These are phyloP conservation scores for Thamnophis elegans DNA, from an alignment of 2,797 vertebrate genomes.

Conservation along the genomic window DNA sequence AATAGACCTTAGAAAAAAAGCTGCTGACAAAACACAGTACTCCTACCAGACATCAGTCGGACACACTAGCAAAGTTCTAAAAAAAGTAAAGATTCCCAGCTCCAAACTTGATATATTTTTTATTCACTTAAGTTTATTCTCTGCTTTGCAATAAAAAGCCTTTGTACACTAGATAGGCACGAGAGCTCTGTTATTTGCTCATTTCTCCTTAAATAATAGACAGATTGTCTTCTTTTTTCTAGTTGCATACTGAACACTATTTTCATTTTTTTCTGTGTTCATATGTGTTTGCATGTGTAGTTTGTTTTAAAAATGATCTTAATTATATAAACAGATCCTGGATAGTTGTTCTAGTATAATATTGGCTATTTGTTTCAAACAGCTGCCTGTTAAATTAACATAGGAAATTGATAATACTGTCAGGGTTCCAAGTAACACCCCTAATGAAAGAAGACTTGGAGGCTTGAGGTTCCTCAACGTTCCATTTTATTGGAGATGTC, in stretches of 20 bases:
- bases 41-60: background rate
- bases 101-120: background rate
- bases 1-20: conserved; percentile 1
- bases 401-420: background rate
- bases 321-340: background rate
- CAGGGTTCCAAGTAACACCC: too few relatives aligned
- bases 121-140: conserved; percentile 3
- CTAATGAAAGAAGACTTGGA: too few relatives aligned
- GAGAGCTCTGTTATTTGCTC: background rate
- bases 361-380: background rate
- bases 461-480: too few relatives aligned
- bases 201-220: background rate
- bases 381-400: background rate
- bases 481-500: too few relatives aligned
- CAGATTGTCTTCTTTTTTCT: background rate
- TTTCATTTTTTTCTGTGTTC: background rate
- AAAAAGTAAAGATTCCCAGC: background rate
- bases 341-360: background rate
- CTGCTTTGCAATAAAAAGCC: conserved; percentile 1
- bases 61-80: conserved; percentile 5
- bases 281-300: background rate
- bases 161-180: background rate
- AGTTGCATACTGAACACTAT: background rate
- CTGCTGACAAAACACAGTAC: background rate
- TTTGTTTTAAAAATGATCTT: background rate